Percentiles rank a stretch among this genome's conserved stretches.
These are phyloP conservation scores for Slavum lentiscoides DNA, from an alignment of 2,888 invertebrate species.

Conservation along the genomic window DNA sequence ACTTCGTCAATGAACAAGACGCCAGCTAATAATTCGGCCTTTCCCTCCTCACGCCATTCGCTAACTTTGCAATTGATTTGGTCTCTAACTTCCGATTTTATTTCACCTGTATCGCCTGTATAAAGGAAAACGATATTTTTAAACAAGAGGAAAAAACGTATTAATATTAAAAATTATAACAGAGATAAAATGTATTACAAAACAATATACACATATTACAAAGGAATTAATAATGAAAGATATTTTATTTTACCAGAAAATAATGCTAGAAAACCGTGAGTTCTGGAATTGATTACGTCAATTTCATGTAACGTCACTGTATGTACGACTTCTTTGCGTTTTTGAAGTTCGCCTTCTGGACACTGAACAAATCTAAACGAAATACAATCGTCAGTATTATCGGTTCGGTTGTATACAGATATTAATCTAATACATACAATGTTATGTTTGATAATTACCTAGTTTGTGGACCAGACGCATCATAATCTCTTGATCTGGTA, in stretches of 20 bases:
- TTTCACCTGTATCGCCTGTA: conserved; percentile 98
- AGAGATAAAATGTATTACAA: neutral
- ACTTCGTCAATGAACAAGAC: conserved; percentile 96
- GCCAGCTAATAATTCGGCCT: conserved; percentile 97
- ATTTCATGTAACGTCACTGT: conserved; percentile 99
- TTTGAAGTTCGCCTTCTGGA: conserved; percentile 97
- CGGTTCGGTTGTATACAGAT: neutral
- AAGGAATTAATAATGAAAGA: no score
- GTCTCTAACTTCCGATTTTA: conserved; percentile 94
- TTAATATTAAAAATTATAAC: neutral
- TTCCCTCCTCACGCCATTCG: conserved; percentile 99
- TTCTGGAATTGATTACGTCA: conserved; percentile 97
- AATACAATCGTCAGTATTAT: neutral
- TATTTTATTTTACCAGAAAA: conserved; percentile 74
- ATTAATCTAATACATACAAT: neutral
- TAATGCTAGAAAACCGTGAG: conserved; percentile 94
- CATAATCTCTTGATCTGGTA: conserved; percentile 94
- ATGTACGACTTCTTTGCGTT: conserved; percentile 95
- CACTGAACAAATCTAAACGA: conserved; percentile 86
- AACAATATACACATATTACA: no score
- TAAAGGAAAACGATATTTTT: conserved; percentile 28
- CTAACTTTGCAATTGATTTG: conserved; percentile 97
- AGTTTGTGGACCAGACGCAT: conserved; percentile 82
- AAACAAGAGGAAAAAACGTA: neutral
- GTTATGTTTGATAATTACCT: conserved; percentile 54